Evolutionary conservation across 2,113 vertebrate genomes (phyloP).

Genomic region (Pseudorhombus dupliciocellatus): DNA sequence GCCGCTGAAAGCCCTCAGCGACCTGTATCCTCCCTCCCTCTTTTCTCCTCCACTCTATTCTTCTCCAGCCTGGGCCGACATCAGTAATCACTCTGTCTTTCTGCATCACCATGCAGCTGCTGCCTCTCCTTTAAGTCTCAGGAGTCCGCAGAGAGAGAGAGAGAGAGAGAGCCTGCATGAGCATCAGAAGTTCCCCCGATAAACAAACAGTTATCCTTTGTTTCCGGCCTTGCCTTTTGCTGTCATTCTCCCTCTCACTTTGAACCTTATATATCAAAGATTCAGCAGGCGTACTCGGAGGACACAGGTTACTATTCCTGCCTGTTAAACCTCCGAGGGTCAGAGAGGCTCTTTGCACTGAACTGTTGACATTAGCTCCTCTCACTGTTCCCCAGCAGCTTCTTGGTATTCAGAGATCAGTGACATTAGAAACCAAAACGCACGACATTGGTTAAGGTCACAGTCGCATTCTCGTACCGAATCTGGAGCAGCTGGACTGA

Average conservation of each 20-base stretch:
- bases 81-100: constrained; percentile 51
- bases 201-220: neutral
- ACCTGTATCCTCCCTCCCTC: constrained; percentile 13
- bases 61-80: neutral
- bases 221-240: neutral
- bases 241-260: constrained; percentile 14
- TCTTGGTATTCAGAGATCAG: constrained; percentile 16
- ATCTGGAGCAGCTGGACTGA: neutral
- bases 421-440: neutral
- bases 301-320: constrained; percentile 4
- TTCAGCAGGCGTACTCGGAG: neutral
- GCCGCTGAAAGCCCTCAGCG: constrained; percentile 15
- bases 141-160: neutral
- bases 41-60: neutral
- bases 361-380: constrained; percentile 16
- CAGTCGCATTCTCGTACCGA: neutral
- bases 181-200: neutral
- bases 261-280: neutral
- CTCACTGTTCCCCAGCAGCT: constrained; percentile 13
- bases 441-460: constrained; percentile 42
- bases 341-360: neutral
- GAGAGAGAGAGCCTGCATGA: constrained; percentile 2
- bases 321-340: constrained; percentile 8
- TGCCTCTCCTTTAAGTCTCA: constrained; percentile 45
- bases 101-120: constrained; percentile 50